Evolutionary conservation across 2,888 invertebrate genomes (phyloP).

Genomic region (Papilio gigon): DNA sequence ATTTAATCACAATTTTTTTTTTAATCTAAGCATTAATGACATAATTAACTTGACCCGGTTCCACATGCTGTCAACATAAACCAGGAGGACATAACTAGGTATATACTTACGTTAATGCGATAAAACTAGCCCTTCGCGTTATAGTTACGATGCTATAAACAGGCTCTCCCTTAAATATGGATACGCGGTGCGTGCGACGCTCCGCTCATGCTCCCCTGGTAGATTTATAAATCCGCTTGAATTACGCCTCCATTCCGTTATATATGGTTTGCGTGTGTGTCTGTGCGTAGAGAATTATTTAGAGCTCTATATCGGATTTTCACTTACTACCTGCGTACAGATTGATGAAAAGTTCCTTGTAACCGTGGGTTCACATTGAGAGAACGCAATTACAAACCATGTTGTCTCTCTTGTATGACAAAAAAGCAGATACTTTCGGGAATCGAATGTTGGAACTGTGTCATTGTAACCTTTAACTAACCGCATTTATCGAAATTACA

Average conservation of each 20-base stretch:
- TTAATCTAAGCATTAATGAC: neutral
- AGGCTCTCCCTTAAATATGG: slow-evolving; percentile 58
- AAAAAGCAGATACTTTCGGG: too few relatives aligned
- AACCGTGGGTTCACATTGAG: neutral
- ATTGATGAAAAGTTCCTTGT: neutral
- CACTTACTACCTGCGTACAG: neutral
- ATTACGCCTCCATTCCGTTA: slow-evolving; percentile 34
- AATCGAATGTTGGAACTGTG: too few relatives aligned
- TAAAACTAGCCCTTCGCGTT: slow-evolving; percentile 37
- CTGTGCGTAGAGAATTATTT: slow-evolving; percentile 30
- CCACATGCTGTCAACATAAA: slow-evolving; percentile 13
- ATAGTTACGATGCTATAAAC: slow-evolving; percentile 40
- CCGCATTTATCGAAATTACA: neutral
- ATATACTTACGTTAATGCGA: slow-evolving; percentile 32
- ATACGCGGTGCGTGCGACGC: slow-evolving; percentile 63
- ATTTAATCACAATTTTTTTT: neutral
- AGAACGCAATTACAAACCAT: neutral
- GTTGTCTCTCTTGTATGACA: too few relatives aligned
- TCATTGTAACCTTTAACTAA: neutral
- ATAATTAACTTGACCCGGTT: slow-evolving; percentile 25
- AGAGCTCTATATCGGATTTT: slow-evolving; percentile 3
- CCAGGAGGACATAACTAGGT: slow-evolving; percentile 17
- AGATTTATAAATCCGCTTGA: slow-evolving; percentile 61
- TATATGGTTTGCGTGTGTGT: slow-evolving; percentile 24
- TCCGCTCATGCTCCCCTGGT: slow-evolving; percentile 57